Percentiles rank a stretch among this genome's conserved stretches.
These are phyloP conservation scores for Nephrocerus scutellatus DNA, from an alignment of 2,888 invertebrate species.

Conservation along the genomic window DNA sequence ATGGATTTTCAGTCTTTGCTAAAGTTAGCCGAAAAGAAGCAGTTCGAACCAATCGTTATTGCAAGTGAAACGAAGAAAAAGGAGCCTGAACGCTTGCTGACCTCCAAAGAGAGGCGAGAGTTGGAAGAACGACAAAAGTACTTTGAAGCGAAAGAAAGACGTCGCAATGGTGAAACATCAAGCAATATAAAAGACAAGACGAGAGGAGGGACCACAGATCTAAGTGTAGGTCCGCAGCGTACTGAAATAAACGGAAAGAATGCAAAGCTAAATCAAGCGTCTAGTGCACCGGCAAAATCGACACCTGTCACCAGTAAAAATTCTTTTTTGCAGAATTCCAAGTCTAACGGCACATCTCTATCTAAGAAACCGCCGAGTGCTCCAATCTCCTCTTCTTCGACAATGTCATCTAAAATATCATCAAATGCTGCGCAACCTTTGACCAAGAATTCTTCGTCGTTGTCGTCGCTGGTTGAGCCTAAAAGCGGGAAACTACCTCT, in stretches of 20 bases:
- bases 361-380: slow-evolving; percentile 30
- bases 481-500: too few relatives aligned
- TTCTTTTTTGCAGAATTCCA: too few relatives aligned
- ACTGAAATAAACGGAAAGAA: slow-evolving; percentile 48
- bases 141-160: slow-evolving; percentile 51
- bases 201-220: slow-evolving; percentile 22
- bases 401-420: too few relatives aligned
- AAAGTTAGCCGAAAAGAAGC: slow-evolving; percentile 77
- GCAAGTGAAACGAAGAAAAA: slow-evolving; percentile 47
- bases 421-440: too few relatives aligned
- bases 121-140: slow-evolving; percentile 64
- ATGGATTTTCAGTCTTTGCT: slow-evolving; percentile 72
- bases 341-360: slow-evolving; percentile 7
- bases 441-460: too few relatives aligned
- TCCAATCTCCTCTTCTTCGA: slow-evolving; percentile 18
- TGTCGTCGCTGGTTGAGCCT: too few relatives aligned
- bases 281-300: slow-evolving; percentile 18
- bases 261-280: slow-evolving; percentile 49
- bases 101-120: slow-evolving; percentile 72
- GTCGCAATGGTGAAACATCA: slow-evolving; percentile 28
- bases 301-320: too few relatives aligned
- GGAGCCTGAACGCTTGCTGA: slow-evolving; percentile 66
- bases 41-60: slow-evolving; percentile 66
- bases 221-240: slow-evolving; percentile 20
- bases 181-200: slow-evolving; percentile 21